phyloP scores from a whole-genome alignment of 1,140 invertebrate species.

The Drosophila insularis region DNA sequence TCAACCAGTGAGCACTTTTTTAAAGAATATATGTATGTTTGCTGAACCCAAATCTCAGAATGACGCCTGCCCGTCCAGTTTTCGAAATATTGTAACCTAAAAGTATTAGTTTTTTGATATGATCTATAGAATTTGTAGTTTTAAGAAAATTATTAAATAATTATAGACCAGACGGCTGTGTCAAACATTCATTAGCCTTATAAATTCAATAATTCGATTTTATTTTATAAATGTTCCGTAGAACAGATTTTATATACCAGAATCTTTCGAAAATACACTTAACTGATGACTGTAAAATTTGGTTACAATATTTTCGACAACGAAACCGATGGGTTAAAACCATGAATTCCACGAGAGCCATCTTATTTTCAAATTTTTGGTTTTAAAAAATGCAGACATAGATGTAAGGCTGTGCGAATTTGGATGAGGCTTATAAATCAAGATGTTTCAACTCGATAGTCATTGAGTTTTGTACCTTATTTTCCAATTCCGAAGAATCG shows the following conservation, averaged over 20 bases:
- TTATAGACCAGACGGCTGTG: not conserved
- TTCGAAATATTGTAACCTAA: slow-evolving; percentile 10
- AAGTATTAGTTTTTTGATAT: not conserved
- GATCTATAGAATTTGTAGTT: not conserved
- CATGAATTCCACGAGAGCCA: not conserved
- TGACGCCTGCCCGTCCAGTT: not conserved
- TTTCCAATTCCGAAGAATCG: not conserved
- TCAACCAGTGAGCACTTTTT: not conserved
- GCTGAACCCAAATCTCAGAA: not conserved
- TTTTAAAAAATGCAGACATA: not conserved
- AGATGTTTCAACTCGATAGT: too few relatives aligned
- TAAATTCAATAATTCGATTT: not conserved
- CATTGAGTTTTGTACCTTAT: not conserved
- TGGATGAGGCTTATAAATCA: not conserved
- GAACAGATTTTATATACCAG: not conserved
- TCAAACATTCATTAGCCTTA: slow-evolving; percentile 4
- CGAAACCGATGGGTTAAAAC: not conserved
- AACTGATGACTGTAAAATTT: not conserved
- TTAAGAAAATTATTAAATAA: slow-evolving; percentile 1
- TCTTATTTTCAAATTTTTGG: not conserved
- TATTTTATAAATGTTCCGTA: not conserved
- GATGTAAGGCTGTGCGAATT: not conserved
- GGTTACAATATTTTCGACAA: not conserved
- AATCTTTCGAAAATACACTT: not conserved
- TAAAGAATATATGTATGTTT: not conserved